Percentiles rank a stretch among this genome's conserved stretches.
Evolutionary conservation across 1,140 invertebrate species (phyloP).

Genomic region (Brachionus asplanchnoidis): DNA sequence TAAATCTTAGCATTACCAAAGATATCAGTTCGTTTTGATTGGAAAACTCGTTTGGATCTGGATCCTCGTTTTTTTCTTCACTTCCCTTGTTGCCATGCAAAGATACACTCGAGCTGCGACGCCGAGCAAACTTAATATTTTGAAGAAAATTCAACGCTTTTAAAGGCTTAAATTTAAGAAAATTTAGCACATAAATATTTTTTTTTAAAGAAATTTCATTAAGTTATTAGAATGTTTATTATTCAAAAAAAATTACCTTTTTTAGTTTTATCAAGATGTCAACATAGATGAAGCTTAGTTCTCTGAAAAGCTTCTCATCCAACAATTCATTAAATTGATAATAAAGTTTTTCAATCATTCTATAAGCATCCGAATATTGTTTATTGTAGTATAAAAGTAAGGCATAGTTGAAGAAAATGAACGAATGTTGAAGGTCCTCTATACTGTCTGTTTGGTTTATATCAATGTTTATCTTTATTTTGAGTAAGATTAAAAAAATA

Average conservation of each 20-base stretch:
- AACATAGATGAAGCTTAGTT: conserved; percentile 5
- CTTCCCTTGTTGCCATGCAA: not conserved
- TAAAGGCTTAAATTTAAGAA: not conserved
- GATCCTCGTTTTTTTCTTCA: not conserved
- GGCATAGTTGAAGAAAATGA: conserved; percentile 73
- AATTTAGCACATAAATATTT: not conserved
- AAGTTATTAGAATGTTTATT: not conserved
- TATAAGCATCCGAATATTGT: conserved; percentile 70
- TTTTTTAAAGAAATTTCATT: not conserved
- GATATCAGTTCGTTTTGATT: not conserved
- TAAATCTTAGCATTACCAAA: not conserved
- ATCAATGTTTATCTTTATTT: conserved; percentile 51
- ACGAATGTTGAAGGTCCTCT: conserved; percentile 67
- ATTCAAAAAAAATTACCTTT: not conserved
- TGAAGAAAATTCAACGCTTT: not conserved
- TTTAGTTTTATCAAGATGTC: not conserved
- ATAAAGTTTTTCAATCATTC: conserved; percentile 69
- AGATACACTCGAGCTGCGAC: not conserved
- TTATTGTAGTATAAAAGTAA: conserved; percentile 72
- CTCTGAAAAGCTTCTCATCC: conserved; percentile 56
- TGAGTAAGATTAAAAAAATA: conserved; percentile 42
- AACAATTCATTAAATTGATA: conserved; percentile 68
- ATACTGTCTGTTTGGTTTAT: conserved; percentile 59
- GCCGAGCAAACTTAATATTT: not conserved
- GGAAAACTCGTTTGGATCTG: not conserved